phyloP scores from a whole-genome alignment of 2,113 vertebrate genomes.

The Actenoides lindsayi region DNA sequence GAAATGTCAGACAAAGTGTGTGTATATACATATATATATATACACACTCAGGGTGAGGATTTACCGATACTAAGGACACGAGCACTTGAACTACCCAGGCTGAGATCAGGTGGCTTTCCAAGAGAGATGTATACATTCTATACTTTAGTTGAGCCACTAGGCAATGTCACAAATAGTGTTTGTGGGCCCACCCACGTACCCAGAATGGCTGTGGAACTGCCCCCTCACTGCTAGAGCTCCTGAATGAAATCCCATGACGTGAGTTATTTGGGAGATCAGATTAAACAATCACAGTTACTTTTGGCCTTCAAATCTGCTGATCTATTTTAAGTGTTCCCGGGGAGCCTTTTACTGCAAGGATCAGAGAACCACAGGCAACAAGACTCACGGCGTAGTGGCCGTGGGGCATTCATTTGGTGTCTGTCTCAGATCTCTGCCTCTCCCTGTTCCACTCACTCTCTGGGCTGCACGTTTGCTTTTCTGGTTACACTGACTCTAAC shows the following conservation, averaged over 20 bases:
- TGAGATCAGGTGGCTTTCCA: neutral
- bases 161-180: neutral
- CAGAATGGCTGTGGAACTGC: neutral
- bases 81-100: fast-evolving
- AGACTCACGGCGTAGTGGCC: neutral
- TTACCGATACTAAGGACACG: neutral
- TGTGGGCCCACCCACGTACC: neutral
- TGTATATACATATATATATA: no score
- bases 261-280: neutral
- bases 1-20: neutral
- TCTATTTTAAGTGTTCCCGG: conserved; percentile 32
- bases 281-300: neutral
- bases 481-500: neutral
- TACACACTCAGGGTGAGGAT: neutral
- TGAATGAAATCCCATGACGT: neutral
- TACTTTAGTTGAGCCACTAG: neutral
- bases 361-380: conserved; percentile 9
- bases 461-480: neutral
- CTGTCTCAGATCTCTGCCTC: neutral
- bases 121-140: neutral
- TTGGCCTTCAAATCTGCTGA: conserved; percentile 6
- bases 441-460: neutral
- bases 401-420: neutral
- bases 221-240: neutral
- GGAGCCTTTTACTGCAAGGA: conserved; percentile 1